Percentiles rank a stretch among this genome's conserved stretches.
Evolutionary conservation across 2,113 vertebrate species (phyloP).

Genomic region (Ameiurus melas): DNA sequence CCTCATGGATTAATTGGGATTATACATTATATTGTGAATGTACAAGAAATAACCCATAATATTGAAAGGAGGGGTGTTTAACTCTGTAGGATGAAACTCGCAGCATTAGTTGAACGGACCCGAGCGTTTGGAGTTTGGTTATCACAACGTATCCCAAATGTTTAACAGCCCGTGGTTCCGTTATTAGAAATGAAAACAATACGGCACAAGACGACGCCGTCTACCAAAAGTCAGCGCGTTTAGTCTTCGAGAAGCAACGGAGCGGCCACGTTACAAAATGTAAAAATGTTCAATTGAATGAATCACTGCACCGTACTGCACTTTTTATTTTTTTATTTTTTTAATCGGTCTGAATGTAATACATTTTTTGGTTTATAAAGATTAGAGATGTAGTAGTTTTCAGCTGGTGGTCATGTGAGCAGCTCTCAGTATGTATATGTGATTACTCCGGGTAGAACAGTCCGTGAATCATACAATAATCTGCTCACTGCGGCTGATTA

Average conservation of each 20-base stretch:
- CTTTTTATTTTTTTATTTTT: background rate
- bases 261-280: background rate
- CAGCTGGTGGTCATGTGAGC: constrained; percentile 49
- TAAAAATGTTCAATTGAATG: background rate
- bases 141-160: too few relatives aligned
- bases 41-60: background rate
- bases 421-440: constrained; percentile 4
- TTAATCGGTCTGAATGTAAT: constrained; percentile 13
- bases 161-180: background rate
- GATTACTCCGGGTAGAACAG: constrained; percentile 7
- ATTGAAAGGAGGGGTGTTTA: background rate
- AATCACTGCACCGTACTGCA: constrained; percentile 24
- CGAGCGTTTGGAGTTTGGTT: too few relatives aligned
- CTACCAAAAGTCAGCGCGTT: background rate
- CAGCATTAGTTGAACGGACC: background rate
- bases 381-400: constrained; percentile 30
- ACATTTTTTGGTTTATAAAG: constrained; percentile 22
- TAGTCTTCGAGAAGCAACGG: background rate
- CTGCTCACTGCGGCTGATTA: constrained; percentile 26
- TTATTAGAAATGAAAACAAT: background rate
- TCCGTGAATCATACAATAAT: constrained; percentile 27
- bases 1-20: background rate
- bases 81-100: background rate
- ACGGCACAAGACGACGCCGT: background rate
- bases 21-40: background rate